Evolutionary conservation across 2,888 invertebrate genomes (phyloP).

Genomic region (Folsomia manolachei): DNA sequence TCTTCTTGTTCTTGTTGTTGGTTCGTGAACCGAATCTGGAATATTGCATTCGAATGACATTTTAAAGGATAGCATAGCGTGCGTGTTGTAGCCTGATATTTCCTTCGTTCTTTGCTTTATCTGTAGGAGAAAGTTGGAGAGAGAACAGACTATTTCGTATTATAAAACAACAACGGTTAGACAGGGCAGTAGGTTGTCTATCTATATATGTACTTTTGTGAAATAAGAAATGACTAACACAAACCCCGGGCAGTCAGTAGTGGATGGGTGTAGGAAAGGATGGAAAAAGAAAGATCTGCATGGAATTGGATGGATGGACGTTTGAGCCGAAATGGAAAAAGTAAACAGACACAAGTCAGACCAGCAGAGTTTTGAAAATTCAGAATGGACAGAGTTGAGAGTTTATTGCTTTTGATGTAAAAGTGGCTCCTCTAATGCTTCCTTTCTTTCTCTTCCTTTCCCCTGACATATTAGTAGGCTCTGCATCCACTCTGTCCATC

Average conservation of each 20-base stretch:
- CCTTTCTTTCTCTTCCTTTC: neutral
- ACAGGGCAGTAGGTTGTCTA: no score
- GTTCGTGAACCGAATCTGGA: slow-evolving; percentile 5
- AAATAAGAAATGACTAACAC: no score
- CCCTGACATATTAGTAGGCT: slow-evolving; percentile 14
- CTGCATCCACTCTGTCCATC: no score
- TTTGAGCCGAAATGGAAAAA: neutral
- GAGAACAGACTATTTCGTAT: no score
- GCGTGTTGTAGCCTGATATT: slow-evolving; percentile 11
- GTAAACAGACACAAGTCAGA: neutral
- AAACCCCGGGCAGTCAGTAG: neutral
- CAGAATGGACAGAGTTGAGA: slow-evolving; percentile 3
- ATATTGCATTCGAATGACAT: neutral
- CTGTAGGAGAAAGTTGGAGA: no score
- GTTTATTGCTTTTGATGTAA: slow-evolving; percentile 19
- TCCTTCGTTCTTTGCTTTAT: no score
- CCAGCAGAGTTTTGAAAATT: slow-evolving; percentile 8
- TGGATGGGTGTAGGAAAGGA: neutral
- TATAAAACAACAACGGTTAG: no score
- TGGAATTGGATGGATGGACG: neutral
- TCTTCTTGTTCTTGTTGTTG: neutral
- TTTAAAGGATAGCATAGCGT: slow-evolving; percentile 4
- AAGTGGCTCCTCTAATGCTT: neutral
- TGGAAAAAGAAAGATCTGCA: neutral
- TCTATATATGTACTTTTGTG: no score